Conservation (phyloP, 2,797 vertebrate genomes). For the Molothrus aeneus region DNA sequence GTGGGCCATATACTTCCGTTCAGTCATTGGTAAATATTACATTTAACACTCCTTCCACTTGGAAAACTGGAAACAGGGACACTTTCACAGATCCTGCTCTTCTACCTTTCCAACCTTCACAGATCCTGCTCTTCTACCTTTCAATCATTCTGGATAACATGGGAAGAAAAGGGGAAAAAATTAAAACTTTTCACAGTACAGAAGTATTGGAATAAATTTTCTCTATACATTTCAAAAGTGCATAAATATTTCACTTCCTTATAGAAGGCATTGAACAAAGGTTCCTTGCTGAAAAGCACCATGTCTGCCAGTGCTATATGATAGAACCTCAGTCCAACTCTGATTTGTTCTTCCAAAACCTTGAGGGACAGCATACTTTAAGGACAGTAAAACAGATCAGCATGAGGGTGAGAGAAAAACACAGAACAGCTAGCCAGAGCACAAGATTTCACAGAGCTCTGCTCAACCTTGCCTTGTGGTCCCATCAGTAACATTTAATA, state of each 20-base stretch:
- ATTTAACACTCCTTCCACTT: slow-evolving; percentile 18
- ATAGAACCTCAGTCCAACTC: not conserved
- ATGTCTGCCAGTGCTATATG: not conserved
- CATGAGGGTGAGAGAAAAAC: not conserved
- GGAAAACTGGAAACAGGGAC: slow-evolving; percentile 2
- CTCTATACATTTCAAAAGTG: not conserved
- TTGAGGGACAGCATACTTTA: not conserved
- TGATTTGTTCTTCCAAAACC: not conserved
- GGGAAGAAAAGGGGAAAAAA: not conserved
- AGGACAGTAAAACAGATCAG: not conserved
- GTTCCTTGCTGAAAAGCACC: not conserved
- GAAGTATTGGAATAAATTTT: not conserved
- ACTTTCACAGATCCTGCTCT: slow-evolving; percentile 3
- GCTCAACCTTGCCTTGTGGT: not conserved
- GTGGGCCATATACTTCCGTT: not conserved
- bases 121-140: slow-evolving; percentile 2
- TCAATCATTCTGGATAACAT: not conserved
- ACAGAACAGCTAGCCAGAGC: not conserved
- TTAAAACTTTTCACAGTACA: not conserved
- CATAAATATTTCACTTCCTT: not conserved
- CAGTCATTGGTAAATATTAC: not conserved
- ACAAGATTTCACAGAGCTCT: not conserved
- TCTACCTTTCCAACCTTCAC: not conserved
- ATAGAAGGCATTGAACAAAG: not conserved
- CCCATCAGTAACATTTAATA: not conserved